These are phyloP conservation scores for Halcyon malimbica DNA, from an alignment of 2,113 vertebrate genomes.

Conservation along the genomic window DNA sequence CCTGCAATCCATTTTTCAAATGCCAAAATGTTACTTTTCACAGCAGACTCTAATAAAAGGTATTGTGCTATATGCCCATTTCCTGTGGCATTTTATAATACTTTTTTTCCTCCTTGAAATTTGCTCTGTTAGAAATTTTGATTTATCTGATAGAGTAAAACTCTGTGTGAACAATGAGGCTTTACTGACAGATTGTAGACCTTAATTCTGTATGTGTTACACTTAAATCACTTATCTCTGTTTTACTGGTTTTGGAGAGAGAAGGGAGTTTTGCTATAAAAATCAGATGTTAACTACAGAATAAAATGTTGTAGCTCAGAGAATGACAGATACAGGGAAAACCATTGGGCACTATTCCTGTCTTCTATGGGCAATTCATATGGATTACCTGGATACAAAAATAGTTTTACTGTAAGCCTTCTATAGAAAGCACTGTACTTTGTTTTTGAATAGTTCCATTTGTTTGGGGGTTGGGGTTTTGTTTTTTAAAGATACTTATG, in stretches of 20 bases:
- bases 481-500: constrained; percentile 14
- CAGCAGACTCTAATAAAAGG: constrained; percentile 47
- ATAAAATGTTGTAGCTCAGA: neutral
- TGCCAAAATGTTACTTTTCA: constrained; percentile 42
- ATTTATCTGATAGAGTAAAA: constrained; percentile 41
- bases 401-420: neutral
- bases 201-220: neutral
- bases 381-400: constrained; percentile 1
- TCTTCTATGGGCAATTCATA: neutral
- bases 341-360: neutral
- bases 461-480: neutral
- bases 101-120: constrained; percentile 16
- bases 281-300: neutral
- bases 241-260: neutral
- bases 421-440: constrained; percentile 5
- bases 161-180: constrained; percentile 1
- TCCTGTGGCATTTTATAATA: constrained; percentile 38
- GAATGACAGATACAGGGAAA: neutral
- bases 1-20: constrained; percentile 51
- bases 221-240: neutral
- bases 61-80: constrained; percentile 30
- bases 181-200: constrained; percentile 13
- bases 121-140: neutral
- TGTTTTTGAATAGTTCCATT: neutral
- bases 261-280: neutral